Conservation (phyloP, 1,140 invertebrate genomes). For the Scaptomyza pallida region DNA sequence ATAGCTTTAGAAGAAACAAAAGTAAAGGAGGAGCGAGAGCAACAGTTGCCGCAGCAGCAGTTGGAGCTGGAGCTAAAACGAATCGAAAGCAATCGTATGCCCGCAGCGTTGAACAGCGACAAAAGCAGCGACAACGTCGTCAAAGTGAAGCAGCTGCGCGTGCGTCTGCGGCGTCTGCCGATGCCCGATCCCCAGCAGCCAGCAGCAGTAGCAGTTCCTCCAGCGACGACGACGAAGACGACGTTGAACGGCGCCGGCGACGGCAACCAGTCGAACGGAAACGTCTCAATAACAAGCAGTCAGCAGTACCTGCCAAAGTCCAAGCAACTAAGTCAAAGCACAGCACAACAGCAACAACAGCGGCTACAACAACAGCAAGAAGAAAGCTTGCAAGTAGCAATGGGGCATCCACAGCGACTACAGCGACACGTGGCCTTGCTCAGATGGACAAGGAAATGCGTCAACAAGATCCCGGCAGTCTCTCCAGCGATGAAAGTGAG, state of each 20-base stretch:
- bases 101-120: constrained; percentile 47
- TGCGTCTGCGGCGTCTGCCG: constrained; percentile 54
- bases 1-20: constrained; percentile 14
- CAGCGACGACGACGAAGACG: constrained; percentile 61
- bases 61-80: too few species aligned
- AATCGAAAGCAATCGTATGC: background rate
- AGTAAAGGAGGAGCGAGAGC: constrained; percentile 14
- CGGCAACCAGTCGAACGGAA: constrained; percentile 1
- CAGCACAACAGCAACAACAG: constrained; percentile 27
- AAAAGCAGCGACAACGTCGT: constrained; percentile 83
- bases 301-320: constrained; percentile 75
- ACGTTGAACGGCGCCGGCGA: constrained; percentile 16
- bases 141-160: constrained; percentile 73
- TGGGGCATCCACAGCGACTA: constrained; percentile 82
- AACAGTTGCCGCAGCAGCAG: constrained; percentile 37
- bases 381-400: constrained; percentile 4
- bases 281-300: constrained; percentile 42
- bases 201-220: constrained; percentile 84
- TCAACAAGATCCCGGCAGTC: constrained; percentile 85
- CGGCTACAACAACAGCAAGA: constrained; percentile 28
- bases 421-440: constrained; percentile 66
- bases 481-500: constrained; percentile 90
- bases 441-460: constrained; percentile 88
- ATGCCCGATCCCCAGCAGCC: constrained; percentile 26
- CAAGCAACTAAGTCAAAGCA: constrained; percentile 74